Base-by-base conservation (phyloP, 2,888 invertebrate genomes). In the Caenorhabditis macrosperma region DNA sequence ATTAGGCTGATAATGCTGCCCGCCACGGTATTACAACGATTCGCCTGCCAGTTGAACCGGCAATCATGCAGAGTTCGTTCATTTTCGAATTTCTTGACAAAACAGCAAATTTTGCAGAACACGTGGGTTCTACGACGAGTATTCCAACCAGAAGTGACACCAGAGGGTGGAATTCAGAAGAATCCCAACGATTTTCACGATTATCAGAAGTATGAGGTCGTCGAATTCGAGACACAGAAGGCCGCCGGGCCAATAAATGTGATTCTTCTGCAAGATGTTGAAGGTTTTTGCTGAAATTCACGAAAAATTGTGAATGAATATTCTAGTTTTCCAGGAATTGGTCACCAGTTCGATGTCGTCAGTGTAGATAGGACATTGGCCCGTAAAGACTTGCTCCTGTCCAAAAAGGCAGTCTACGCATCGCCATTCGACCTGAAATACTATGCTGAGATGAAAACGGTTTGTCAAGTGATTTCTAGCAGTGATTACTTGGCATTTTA, bases 381-480 rank as follows among this genome's bases (percentile, higher is more conserved):
- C 2, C 71, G 88, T 7, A 80, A 71, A 26, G 86, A 88, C 48
- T 78, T 89, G 10, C 74, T 89, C 0, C 82, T 86, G 7, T 76
- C 84, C 0, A 77, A 69, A 63, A 88, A 87, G 38, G 89, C 89
- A 12, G 86, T 86, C 20, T 89, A 90, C 60, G 89, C 88, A 5
- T 90, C 89, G 20, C 89, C 89, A 7, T 89, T 90, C 57, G 88
- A 89, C 75, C 68, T 89, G 33, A 74, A 88, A 59, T 88, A 89
- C 64, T 89, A 89, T 76, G 87, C 83, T 1, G 76, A 82, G 24
- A 86, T 88, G 85, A 89, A 87, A 64, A 72, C 72, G 4, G 72
- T 69, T 4, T 28, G 38, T 35, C 2, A 52, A 22, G n/a, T 22
- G 3, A 35, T 30, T 22, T 33, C 5, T 24, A 17, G n/a, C n/a